Conservation (phyloP, 2,797 vertebrate genomes). For the Peromyscus eremicus region DNA sequence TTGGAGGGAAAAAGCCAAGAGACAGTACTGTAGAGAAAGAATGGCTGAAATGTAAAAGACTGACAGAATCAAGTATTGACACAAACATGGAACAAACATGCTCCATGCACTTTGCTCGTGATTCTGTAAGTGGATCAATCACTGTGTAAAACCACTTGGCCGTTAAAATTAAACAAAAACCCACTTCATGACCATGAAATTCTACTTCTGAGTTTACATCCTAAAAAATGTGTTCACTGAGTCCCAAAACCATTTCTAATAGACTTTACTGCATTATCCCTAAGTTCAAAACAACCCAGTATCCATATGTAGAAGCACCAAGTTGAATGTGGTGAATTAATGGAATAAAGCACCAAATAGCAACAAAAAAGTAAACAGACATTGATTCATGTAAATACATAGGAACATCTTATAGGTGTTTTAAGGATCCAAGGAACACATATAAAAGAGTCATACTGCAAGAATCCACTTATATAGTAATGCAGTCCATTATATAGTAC, state of each 20-base stretch:
- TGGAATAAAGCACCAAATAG: neutral
- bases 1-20: neutral
- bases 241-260: conserved; percentile 30
- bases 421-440: neutral
- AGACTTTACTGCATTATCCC: conserved; percentile 4
- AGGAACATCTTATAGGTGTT: neutral
- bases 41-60: neutral
- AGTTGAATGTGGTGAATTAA: conserved; percentile 6
- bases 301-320: neutral
- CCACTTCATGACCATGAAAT: neutral
- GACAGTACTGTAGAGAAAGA: neutral
- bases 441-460: neutral
- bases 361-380: conserved; percentile 9
- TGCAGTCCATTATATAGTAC: neutral
- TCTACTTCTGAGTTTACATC: neutral
- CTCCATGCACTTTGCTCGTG: neutral
- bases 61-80: neutral
- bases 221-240: neutral
- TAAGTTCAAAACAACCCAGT: neutral
- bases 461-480: conserved; percentile 16
- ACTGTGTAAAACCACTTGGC: neutral
- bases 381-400: neutral
- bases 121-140: neutral
- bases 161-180: neutral
- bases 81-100: neutral